These are phyloP conservation scores for Propithecus deckenii DNA, from an alignment of 2,797 vertebrate species.

Conservation along the genomic window DNA sequence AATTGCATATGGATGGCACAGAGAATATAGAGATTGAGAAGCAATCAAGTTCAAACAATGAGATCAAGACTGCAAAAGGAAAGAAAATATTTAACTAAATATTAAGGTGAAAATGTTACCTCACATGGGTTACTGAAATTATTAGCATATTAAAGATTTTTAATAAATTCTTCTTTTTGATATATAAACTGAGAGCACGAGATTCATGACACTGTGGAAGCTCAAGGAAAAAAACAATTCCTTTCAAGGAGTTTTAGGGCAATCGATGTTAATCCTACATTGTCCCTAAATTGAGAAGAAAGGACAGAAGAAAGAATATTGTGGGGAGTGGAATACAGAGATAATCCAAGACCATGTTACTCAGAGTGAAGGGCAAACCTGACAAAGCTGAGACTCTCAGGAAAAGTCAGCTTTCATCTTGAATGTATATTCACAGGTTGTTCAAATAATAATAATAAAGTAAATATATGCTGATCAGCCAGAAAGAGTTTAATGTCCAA, in stretches of 20 bases:
- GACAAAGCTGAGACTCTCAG: neutral
- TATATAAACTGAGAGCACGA: neutral
- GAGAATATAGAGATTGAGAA: neutral
- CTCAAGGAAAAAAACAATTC: neutral
- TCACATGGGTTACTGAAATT: neutral
- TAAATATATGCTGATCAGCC: neutral
- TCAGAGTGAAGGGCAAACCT: neutral
- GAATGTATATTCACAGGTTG: neutral
- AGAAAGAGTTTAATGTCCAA: neutral
- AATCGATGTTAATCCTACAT: neutral
- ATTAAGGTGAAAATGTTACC: neutral
- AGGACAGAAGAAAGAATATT: neutral
- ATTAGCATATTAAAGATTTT: neutral
- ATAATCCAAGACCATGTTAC: neutral
- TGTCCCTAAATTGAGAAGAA: neutral
- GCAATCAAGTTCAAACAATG: neutral
- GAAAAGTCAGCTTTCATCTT: neutral
- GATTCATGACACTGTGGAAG: accelerated
- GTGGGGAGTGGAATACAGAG: neutral
- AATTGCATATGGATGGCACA: neutral
- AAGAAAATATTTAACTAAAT: neutral
- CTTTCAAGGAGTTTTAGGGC: neutral
- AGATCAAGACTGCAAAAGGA: neutral
- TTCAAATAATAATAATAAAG: neutral
- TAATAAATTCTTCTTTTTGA: neutral